Percentiles rank a stretch among this genome's conserved stretches.
Conservation (phyloP, 2,797 vertebrate genomes). For the Poeciliopsis turneri region DNA sequence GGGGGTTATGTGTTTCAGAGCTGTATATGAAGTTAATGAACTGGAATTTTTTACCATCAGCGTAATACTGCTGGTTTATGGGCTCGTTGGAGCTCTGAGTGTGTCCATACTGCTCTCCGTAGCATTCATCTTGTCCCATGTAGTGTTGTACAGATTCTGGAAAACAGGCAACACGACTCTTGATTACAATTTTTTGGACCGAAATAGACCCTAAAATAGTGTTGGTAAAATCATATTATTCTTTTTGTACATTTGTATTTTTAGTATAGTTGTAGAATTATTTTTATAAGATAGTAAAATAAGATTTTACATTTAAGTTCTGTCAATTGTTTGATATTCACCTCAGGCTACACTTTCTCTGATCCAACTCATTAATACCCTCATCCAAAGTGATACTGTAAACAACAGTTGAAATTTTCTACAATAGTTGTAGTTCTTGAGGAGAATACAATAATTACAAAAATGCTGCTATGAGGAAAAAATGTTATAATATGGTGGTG, state of each 20-base stretch:
- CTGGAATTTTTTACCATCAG: conserved; percentile 87
- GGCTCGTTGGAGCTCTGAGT: conserved; percentile 90
- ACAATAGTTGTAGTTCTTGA: conserved; percentile 7
- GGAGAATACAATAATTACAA: conserved; percentile 29
- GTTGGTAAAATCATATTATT: background rate
- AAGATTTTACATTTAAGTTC: conserved; percentile 6
- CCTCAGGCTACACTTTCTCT: conserved; percentile 45
- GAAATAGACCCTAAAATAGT: conserved; percentile 35
- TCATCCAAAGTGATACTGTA: conserved; percentile 35
- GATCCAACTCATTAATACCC: conserved; percentile 39
- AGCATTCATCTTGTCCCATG: conserved; percentile 95
- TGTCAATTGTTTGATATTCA: conserved; percentile 52
- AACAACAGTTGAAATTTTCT: conserved; percentile 3
- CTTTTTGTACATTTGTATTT: background rate
- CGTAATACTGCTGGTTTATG: conserved; percentile 94
- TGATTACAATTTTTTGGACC: conserved; percentile 68
- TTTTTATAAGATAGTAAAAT: background rate
- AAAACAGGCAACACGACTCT: conserved; percentile 75
- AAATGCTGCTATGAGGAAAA: conserved; percentile 28
- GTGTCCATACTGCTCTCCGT: conserved; percentile 93
- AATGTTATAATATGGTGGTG: conserved; percentile 51
- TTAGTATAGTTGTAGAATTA: background rate
- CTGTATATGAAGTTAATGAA: conserved; percentile 62
- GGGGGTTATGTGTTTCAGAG: conserved; percentile 44
- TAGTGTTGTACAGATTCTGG: conserved; percentile 93